Evolutionary conservation across 2,888 invertebrate species (phyloP), one percentile per base, ranked within the genome.

Genomic region (Parelbella ahira): DNA sequence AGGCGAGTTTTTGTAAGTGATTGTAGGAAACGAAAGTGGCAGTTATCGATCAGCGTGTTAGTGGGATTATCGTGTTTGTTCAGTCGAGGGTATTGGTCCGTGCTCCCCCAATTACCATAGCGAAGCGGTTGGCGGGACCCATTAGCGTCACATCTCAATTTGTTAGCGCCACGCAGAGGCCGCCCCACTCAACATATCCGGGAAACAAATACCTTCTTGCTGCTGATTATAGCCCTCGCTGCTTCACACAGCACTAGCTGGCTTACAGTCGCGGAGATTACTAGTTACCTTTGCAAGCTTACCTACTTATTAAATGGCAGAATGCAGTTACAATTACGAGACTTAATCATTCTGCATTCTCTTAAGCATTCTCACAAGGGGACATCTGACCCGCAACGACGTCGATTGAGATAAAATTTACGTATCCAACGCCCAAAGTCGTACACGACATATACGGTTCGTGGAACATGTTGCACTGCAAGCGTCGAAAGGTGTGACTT

Each of bases 91-190:
- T 56, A 59, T 42, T 48, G 52, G 52, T 58, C 52, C 62, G 64
- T 69, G 63, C 51, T 51, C 55, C 60, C 60, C 50, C 63, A 67
- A 68, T 70, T 68, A 67, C 60, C 62, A 61, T 36, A 33, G 51
- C 48, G 45, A 45, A 52, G 52, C 46, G 53, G 52, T 45, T 50
- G 38, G 50, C 47, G 39, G 44, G 46, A 53, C 30, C 63, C 58
- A 68, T 69, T 69, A 71, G 65, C 61, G 56, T 50, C 54, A 39
- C 54, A 55, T 56, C 58, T 64, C 67, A 60, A 68, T 71, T 67
- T 56, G 67, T 67, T 71, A 68, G 65, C 61, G 59, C 57, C 53
- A 44, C 36, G 42, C 21, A 33, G 27, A 27, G 33, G 7, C 33
- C 33, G 21, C 33, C 39, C 30, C 38, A 27, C 39, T 41, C 25